Evolutionary conservation across 2,113 vertebrate genomes (phyloP).

Genomic region (Neofelis nebulosa): DNA sequence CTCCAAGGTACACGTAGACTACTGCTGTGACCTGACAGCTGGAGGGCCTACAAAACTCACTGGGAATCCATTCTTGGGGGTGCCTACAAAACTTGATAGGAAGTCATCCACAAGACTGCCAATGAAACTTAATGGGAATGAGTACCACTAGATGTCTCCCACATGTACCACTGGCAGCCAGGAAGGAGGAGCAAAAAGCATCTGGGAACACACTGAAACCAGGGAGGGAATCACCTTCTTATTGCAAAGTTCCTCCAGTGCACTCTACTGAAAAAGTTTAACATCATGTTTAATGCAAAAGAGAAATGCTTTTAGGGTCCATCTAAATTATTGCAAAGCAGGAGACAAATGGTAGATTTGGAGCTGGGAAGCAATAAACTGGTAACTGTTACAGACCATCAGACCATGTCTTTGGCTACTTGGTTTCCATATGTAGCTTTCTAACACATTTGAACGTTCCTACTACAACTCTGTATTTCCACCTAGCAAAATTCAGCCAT

Average conservation of each 20-base stretch:
- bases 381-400: not conserved
- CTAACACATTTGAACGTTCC: not conserved
- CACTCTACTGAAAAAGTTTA: slow-evolving; percentile 6
- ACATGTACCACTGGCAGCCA: not conserved
- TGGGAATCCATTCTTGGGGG: not conserved
- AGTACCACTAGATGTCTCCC: not conserved
- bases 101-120: not conserved
- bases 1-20: not conserved
- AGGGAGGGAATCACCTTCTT: not conserved
- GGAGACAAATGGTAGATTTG: not conserved
- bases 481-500: not conserved
- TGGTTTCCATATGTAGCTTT: not conserved
- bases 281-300: not conserved
- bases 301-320: not conserved
- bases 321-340: not conserved
- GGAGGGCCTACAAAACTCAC: not conserved
- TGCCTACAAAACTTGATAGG: not conserved
- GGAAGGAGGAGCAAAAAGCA: not conserved
- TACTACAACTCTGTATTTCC: not conserved
- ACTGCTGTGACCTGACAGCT: not conserved
- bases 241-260: not conserved
- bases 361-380: not conserved
- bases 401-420: not conserved
- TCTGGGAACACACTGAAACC: not conserved
- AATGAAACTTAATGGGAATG: not conserved